Base-by-base conservation (phyloP, 2,797 vertebrate species). In the Sebastes iracundus region DNA sequence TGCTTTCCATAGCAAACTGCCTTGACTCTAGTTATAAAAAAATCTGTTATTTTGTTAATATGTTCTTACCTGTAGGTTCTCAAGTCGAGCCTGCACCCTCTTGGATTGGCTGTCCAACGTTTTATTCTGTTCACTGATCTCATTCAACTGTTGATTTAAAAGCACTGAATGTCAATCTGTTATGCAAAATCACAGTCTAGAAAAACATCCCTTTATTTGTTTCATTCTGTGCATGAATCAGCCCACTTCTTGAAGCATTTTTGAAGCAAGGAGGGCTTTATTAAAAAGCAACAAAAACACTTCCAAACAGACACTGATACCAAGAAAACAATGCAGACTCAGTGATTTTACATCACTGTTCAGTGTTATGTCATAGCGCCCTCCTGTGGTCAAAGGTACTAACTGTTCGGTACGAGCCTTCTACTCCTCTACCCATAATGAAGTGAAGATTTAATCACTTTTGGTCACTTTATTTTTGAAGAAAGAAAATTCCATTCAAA, bases 51-150 rank as follows among this genome's bases (percentile, higher is more conserved):
- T 28, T 28, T 28, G 67, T 28, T 35, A 28, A 65, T 66, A 25
- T 25, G n/a, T 35, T 67, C 23, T 79, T 90, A 99, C 97, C 95
- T 98, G 97, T 5, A 99, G 93, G 90, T 99, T 98, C 73, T 97
- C 96, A 82, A 99, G 94, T 83, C 96, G 96, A 77, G 97, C 96
- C 84, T 98, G 96, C 9, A 96, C 95, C 93, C 92, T 97, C 85
- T 91, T 96, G n/a, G 94, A 95, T 87, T 97, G 96, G 82, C 67
- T 81, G 88, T 97, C 96, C 91, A 98, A 81, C 89, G 90, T 96
- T 80, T 92, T 96, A 80, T 97, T 98, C 91, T 97, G 95, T 76
- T 97, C 96, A 67, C 86, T 96, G 66, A 96, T 82, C 76, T 96
- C 96, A 89, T 77, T 96, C 83, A 97, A 71, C 98, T 98, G 90